phyloP scores from a whole-genome alignment of 2,113 vertebrate species.

The Chunga burmeisteri region DNA sequence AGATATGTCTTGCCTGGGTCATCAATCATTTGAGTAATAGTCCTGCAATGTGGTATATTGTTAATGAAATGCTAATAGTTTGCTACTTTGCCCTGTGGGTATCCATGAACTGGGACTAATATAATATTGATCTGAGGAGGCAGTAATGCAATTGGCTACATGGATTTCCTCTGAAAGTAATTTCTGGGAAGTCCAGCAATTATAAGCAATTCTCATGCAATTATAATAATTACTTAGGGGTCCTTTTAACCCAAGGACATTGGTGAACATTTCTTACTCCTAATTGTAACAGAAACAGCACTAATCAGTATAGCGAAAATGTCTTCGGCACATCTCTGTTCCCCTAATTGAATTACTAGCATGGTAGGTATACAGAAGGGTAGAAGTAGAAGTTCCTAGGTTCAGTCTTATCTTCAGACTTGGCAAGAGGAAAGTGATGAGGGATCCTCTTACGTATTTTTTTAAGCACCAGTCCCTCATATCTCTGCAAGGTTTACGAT shows the following conservation, averaged over 20 bases:
- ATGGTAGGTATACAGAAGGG: background rate
- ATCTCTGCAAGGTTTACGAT: background rate
- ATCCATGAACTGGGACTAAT: background rate
- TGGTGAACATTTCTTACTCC: background rate
- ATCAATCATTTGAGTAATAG: background rate
- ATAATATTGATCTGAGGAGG: conserved; percentile 17
- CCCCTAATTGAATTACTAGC: background rate
- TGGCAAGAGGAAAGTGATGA: background rate
- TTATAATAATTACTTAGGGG: background rate
- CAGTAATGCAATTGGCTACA: background rate
- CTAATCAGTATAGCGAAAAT: background rate
- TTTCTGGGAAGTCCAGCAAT: conserved; percentile 31
- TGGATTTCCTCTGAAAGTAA: background rate
- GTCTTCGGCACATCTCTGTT: background rate
- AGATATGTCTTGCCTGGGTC: background rate
- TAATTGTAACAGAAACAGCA: background rate
- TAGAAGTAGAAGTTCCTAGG: background rate
- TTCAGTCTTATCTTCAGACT: background rate
- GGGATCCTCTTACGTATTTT: background rate
- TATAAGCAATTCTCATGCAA: background rate
- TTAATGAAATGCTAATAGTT: conserved; percentile 40
- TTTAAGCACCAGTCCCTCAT: background rate
- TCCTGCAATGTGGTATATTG: background rate
- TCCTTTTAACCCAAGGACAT: conserved; percentile 24
- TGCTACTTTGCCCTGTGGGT: background rate